Conservation (phyloP, 2,113 vertebrate genomes). For the Eleginops maclovinus region DNA sequence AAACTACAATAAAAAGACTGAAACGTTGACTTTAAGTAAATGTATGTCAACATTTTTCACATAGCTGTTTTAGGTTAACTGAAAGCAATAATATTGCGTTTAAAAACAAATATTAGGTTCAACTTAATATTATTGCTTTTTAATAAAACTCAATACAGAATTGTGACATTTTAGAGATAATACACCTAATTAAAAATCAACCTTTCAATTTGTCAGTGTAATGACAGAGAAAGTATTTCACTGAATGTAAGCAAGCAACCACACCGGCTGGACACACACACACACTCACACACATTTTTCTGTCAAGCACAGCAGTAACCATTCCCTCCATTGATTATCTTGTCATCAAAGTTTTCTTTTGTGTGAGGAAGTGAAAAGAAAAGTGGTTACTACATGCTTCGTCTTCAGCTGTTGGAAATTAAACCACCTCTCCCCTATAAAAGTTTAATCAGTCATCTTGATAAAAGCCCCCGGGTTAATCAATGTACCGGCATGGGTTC, state of each 20-base stretch:
- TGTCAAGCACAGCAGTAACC: conserved; percentile 16
- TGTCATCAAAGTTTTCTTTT: conserved; percentile 50
- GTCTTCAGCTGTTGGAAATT: conserved; percentile 28
- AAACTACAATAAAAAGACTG: neutral
- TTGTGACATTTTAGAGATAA: no score
- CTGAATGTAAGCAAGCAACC: neutral
- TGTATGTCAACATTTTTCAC: no score
- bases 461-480: conserved; percentile 66
- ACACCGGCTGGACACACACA: neutral
- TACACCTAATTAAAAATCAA: no score
- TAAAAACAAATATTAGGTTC: no score
- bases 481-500: conserved; percentile 56
- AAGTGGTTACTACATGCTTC: conserved; percentile 28
- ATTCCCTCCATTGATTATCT: conserved; percentile 29
- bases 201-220: neutral
- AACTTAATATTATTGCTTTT: no score
- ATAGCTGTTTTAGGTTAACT: no score
- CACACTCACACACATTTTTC: neutral
- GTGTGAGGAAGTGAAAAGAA: conserved; percentile 16
- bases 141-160: no score
- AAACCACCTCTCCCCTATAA: conserved; percentile 43
- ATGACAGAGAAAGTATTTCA: conserved; percentile 20
- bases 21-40: no score
- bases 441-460: conserved; percentile 68
- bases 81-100: no score